Conservation (phyloP, 2,888 invertebrate species). For the Parnassius smintheus region DNA sequence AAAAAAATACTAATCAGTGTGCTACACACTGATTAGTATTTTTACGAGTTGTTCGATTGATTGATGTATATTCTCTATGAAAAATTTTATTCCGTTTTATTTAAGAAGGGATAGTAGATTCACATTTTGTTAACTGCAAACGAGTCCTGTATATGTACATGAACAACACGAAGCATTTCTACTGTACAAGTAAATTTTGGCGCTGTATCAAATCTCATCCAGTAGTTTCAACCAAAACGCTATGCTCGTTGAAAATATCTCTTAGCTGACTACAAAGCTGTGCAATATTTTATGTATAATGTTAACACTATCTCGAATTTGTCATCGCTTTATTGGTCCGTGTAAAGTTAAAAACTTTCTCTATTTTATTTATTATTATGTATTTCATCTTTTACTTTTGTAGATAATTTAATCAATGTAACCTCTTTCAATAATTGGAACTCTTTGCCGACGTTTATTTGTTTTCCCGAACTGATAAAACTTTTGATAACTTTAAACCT, state of each 20-base stretch:
- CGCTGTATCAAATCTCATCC: slow-evolving; percentile 17
- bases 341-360: background rate
- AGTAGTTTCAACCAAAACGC: slow-evolving; percentile 16
- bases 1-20: too few relatives aligned
- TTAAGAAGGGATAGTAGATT: background rate
- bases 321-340: background rate
- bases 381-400: too few relatives aligned
- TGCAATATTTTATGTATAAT: slow-evolving; percentile 3
- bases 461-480: too few relatives aligned
- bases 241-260: slow-evolving; percentile 12
- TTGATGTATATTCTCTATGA: too few relatives aligned
- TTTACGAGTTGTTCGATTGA: too few relatives aligned
- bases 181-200: slow-evolving; percentile 21
- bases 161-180: slow-evolving; percentile 21
- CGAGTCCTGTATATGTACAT: slow-evolving; percentile 19
- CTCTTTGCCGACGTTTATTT: too few relatives aligned
- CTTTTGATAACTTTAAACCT: too few relatives aligned
- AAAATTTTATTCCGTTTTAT: too few relatives aligned
- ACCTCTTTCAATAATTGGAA: too few relatives aligned
- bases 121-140: background rate
- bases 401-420: too few relatives aligned
- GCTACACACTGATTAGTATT: too few relatives aligned
- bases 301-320: background rate
- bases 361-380: background rate
- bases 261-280: slow-evolving; percentile 5